Conservation (phyloP, 2,113 vertebrate species). For the Ondatra zibethicus region DNA sequence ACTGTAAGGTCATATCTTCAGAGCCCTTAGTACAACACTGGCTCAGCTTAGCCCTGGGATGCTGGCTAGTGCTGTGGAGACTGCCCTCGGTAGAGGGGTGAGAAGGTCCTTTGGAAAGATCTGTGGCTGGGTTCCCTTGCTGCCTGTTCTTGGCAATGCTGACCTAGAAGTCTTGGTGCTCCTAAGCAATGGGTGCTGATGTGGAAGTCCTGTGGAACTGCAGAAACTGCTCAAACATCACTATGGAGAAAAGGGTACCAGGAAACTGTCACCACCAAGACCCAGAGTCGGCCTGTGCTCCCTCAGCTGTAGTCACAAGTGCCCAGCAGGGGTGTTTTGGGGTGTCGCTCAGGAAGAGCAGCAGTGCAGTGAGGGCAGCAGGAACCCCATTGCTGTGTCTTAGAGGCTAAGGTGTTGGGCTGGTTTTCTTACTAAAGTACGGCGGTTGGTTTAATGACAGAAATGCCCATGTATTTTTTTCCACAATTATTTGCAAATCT, state of each 20-base stretch:
- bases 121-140: not conserved
- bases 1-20: not conserved
- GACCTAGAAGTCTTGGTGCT: not conserved
- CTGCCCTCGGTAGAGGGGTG: not conserved
- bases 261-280: rapidly evolving
- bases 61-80: not conserved
- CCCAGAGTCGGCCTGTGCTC: rapidly evolving
- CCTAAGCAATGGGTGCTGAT: too few relatives aligned
- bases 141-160: not conserved
- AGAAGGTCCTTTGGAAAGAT: not conserved
- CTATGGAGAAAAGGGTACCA: not conserved
- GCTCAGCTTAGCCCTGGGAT: not conserved
- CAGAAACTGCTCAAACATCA: too few relatives aligned
- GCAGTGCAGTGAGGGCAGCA: not conserved
- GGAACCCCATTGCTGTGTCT: too few relatives aligned
- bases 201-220: too few relatives aligned
- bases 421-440: not conserved
- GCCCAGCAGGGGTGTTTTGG: too few relatives aligned
- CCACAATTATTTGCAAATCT: not conserved
- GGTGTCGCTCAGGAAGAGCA: not conserved
- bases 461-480: not conserved
- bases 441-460: not conserved
- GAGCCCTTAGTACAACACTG: not conserved
- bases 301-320: not conserved
- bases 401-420: not conserved